Conservation (phyloP, 2,113 vertebrate genomes). For the Sylvilagus bachmani region DNA sequence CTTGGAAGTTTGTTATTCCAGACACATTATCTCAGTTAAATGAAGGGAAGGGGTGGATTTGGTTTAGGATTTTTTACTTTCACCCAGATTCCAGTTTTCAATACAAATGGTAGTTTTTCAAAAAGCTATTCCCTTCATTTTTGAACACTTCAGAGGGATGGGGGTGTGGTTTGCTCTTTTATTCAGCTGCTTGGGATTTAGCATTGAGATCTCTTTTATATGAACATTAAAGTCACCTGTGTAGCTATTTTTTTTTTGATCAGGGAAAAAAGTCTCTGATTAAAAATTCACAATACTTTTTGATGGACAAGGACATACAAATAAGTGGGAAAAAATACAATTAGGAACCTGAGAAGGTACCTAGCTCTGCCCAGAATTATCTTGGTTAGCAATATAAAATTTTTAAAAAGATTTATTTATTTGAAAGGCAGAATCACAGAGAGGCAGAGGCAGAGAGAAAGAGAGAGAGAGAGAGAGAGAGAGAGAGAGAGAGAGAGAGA, state of each 20-base stretch:
- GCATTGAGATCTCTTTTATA: not conserved
- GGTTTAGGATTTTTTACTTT: not conserved
- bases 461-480: no score
- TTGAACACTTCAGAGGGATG: not conserved
- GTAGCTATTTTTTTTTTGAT: conserved; percentile 21
- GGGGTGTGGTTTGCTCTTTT: not conserved
- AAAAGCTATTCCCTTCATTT: not conserved
- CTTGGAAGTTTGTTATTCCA: not conserved
- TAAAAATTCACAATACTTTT: conserved; percentile 37
- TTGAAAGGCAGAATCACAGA: no score
- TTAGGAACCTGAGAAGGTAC: not conserved
- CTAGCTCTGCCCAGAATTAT: not conserved
- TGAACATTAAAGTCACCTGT: not conserved
- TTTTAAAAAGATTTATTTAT: no score
- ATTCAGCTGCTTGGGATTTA: not conserved
- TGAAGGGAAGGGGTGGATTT: not conserved
- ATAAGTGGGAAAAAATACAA: not conserved
- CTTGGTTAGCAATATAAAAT: not conserved
- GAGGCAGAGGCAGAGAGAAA: no score
- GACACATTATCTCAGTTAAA: not conserved
- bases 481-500: no score
- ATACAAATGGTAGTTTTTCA: not conserved
- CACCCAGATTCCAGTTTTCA: not conserved
- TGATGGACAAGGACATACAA: not conserved
- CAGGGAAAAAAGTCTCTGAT: not conserved